Conservation (phyloP, 1,140 invertebrate genomes). For the Contarinia nasturtii region DNA sequence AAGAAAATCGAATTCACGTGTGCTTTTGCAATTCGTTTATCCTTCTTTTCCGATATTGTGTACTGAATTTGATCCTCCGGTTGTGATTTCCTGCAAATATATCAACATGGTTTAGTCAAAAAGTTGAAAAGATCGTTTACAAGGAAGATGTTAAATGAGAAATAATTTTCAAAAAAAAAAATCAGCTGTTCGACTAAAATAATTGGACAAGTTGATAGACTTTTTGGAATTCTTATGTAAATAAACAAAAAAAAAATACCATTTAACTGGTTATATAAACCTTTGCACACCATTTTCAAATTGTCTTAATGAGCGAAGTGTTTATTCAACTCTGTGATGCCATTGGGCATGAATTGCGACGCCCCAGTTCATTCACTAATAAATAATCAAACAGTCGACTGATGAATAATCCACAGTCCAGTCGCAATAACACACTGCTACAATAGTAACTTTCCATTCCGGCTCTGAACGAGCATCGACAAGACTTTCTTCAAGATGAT, state of each 20-base stretch:
- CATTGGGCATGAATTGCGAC: too few relatives aligned
- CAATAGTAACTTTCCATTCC: too few relatives aligned
- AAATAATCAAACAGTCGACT: too few relatives aligned
- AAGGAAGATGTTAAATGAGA: background rate
- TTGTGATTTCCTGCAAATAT: constrained; percentile 15
- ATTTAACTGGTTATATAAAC: background rate
- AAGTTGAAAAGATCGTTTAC: background rate
- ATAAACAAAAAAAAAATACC: background rate
- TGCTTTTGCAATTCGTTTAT: constrained; percentile 48
- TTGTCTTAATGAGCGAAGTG: background rate
- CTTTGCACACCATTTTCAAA: background rate
- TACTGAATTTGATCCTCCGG: constrained; percentile 53
- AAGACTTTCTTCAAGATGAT: too few relatives aligned
- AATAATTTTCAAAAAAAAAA: too few relatives aligned
- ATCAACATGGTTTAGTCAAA: background rate
- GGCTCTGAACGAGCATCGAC: too few relatives aligned
- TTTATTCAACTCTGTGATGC: background rate
- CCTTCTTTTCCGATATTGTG: constrained; percentile 51
- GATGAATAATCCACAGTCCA: too few relatives aligned
- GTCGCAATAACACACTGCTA: too few relatives aligned
- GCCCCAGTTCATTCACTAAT: too few relatives aligned
- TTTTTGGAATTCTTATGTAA: too few relatives aligned
- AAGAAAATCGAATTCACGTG: constrained; percentile 74
- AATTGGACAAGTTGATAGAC: too few relatives aligned
- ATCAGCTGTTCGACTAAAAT: too few relatives aligned